phyloP scores from a whole-genome alignment of 2,888 invertebrate species.

The Alloscopus bannaensis region DNA sequence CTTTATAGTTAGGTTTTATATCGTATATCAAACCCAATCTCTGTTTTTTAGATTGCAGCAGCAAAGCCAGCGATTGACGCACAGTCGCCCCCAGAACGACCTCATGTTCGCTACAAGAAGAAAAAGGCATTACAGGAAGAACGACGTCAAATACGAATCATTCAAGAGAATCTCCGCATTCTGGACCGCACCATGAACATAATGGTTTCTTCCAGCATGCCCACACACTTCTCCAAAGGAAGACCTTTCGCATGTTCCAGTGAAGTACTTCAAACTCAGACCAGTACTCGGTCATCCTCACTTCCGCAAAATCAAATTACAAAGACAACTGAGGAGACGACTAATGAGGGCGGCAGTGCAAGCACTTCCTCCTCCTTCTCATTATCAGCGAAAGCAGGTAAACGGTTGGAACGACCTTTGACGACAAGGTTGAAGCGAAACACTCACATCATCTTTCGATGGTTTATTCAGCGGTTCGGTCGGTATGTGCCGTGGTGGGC shows the following conservation, averaged over 20 bases:
- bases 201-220: conserved; percentile 49
- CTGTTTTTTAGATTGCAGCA: conserved; percentile 71
- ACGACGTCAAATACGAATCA: conserved; percentile 66
- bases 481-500: conserved; percentile 73
- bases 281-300: not conserved
- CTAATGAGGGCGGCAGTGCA: too few relatives aligned
- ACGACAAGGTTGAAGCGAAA: conserved; percentile 65
- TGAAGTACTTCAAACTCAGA: too few relatives aligned
- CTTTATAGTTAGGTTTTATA: too few relatives aligned
- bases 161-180: conserved; percentile 71
- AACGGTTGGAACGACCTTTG: conserved; percentile 52
- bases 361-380: not conserved
- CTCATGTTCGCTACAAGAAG: conserved; percentile 69
- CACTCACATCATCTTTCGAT: conserved; percentile 68
- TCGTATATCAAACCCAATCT: too few relatives aligned
- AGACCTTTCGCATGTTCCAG: conserved; percentile 11
- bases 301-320: too few relatives aligned
- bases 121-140: conserved; percentile 71
- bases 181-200: conserved; percentile 70
- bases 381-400: not conserved
- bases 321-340: not conserved
- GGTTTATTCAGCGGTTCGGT: conserved; percentile 71
- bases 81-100: conserved; percentile 66
- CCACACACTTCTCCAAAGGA: conserved; percentile 51
- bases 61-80: conserved; percentile 71